Percentiles rank a stretch among this genome's conserved stretches.
Evolutionary conservation across 1,140 invertebrate genomes (phyloP).

Genomic region (Lepidurus apus): DNA sequence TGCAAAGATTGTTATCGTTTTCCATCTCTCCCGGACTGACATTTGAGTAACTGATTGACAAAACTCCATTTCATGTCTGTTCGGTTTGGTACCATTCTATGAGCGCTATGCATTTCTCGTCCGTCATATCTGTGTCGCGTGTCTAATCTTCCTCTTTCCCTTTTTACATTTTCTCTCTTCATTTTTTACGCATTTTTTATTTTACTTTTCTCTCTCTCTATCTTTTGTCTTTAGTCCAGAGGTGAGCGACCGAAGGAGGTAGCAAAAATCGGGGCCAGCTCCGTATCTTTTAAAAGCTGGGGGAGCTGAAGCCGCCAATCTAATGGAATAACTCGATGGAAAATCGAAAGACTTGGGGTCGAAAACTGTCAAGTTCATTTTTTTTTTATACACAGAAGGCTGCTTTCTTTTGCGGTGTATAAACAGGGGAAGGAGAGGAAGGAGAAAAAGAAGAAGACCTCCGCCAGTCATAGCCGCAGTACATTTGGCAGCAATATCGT

Average conservation of each 20-base stretch:
- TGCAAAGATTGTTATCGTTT: background rate
- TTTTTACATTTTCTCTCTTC: no score
- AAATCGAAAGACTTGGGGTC: background rate
- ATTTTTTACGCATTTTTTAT: no score
- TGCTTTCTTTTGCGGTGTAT: background rate
- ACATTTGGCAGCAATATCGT: slow-evolving; percentile 9
- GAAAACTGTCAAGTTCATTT: background rate
- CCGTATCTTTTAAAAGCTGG: background rate
- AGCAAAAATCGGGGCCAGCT: background rate
- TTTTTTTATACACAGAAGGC: no score
- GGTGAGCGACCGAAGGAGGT: background rate
- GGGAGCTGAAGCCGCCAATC: background rate
- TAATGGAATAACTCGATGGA: slow-evolving; percentile 19
- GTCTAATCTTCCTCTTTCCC: no score
- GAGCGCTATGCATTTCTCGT: no score
- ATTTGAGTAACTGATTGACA: background rate
- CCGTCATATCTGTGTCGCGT: no score
- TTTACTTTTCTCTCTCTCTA: background rate
- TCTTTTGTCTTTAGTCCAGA: background rate
- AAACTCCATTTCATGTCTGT: background rate
- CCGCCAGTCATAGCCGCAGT: background rate
- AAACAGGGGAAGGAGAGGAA: background rate
- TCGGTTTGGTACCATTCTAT: no score
- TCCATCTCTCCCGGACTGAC: background rate
- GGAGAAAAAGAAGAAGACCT: background rate